A percentile compares a stretch with the other conserved stretches of the same genome.
Evolutionary conservation across 2,888 invertebrate genomes (phyloP).

Genomic region (Herminia tarsipennalis): DNA sequence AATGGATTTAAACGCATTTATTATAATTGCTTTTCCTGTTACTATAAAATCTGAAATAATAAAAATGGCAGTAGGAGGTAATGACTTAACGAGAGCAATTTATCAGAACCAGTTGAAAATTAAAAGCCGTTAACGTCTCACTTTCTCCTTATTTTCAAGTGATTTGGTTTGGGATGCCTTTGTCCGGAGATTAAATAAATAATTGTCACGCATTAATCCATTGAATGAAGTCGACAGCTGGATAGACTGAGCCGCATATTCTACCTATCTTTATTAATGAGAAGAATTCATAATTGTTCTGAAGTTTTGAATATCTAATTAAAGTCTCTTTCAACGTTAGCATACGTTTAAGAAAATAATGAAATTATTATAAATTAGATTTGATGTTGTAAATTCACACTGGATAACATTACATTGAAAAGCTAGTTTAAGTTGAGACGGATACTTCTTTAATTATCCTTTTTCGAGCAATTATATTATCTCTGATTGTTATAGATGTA

Average conservation of each 20-base stretch:
- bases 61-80: conserved; percentile 34
- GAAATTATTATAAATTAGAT: too few species aligned
- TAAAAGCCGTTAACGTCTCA: conserved; percentile 42
- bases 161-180: conserved; percentile 25
- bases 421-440: too few species aligned
- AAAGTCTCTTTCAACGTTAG: too few species aligned
- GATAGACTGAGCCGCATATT: neutral
- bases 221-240: neutral
- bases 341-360: too few species aligned
- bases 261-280: neutral
- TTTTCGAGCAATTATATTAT: too few species aligned
- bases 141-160: conserved; percentile 35
- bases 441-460: too few species aligned
- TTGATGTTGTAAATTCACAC: too few species aligned
- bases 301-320: neutral
- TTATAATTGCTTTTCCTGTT: too few species aligned
- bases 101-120: conserved; percentile 44
- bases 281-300: neutral
- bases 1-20: too few species aligned
- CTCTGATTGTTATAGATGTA: too few species aligned
- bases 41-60: conserved; percentile 23
- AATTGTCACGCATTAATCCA: conserved; percentile 1
- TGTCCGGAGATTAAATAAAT: conserved; percentile 15
- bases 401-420: too few species aligned
- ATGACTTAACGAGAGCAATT: conserved; percentile 44